Base-by-base conservation (phyloP, 2,888 invertebrate genomes). In the Cheilosia pagana region DNA sequence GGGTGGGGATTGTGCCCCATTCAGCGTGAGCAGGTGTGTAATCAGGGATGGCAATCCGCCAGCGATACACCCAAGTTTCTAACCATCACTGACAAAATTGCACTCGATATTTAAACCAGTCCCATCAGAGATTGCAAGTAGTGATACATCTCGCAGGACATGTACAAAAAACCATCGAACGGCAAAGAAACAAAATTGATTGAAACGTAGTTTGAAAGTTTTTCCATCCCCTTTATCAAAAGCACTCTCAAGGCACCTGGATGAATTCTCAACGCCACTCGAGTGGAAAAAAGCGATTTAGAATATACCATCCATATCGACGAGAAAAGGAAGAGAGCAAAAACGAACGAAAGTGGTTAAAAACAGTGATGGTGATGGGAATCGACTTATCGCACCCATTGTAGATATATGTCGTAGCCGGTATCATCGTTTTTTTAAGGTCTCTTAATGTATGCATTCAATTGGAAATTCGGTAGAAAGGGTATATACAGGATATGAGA, bases 361-460 rank as follows among this genome's bases (percentile, higher is more conserved):
- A 81, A 78, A 83, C 67, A 71, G 71, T 65, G 77, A 82, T 77
- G 71, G 72, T 60, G 72, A 82, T 82, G 71, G 62, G 62, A 82
- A 78, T 82, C 82, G 77, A 82, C 83, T 83, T 83, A 83, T 74
- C 83, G 78, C 67, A 83, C 74, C 74, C 68, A 78, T 74, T 78
- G 21, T 50, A 50, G 5, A 50, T 25, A 14, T 7, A 16, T 8
- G 8, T 8, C 14, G 74, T 72, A 78, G 72, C 82, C 77, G 77
- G 82, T 82, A 81, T 77, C 60, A 81, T 77, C 60, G 57, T 68
- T 52, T 77, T 77, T 72, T 72, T 63, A 77, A 67, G 57, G 67
- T 78, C 55, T 59, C 72, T 74, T 83, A 83, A 83, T 83, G 78
- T 78, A 83, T 83, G 78, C 83, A 65, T 74, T 83, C 83, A 83